phyloP scores from a whole-genome alignment of 1,140 invertebrate species.

The Brachionus calyciflorus region DNA sequence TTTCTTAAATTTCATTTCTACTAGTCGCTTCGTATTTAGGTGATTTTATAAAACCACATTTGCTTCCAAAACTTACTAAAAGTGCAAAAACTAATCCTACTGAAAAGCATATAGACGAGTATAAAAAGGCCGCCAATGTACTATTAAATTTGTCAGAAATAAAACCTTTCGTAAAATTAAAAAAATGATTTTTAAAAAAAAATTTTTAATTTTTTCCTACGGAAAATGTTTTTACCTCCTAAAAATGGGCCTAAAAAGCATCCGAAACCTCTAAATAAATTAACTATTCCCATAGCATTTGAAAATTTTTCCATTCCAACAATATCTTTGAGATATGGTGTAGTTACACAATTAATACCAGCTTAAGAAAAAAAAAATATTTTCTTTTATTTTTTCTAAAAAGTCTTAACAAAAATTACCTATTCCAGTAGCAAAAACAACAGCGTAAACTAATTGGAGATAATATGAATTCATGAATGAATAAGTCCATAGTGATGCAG shows the following conservation, averaged over 20 bases:
- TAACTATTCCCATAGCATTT: slow-evolving; percentile 45
- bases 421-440: not conserved
- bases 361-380: not conserved
- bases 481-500: slow-evolving; percentile 14
- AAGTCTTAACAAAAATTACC: too few relatives aligned
- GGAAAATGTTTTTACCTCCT: not conserved
- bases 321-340: slow-evolving; percentile 26
- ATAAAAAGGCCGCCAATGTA: slow-evolving; percentile 18
- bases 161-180: not conserved
- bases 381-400: too few relatives aligned
- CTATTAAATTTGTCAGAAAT: slow-evolving; percentile 16
- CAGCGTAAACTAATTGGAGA: not conserved
- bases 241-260: slow-evolving; percentile 42
- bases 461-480: not conserved
- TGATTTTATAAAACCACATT: not conserved
- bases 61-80: not conserved
- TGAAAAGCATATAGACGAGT: not conserved
- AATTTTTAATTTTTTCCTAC: not conserved
- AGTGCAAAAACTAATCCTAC: not conserved
- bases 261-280: slow-evolving; percentile 37
- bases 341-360: slow-evolving; percentile 35
- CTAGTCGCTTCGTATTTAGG: not conserved
- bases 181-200: not conserved
- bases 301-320: slow-evolving; percentile 43
- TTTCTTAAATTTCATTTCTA: not conserved